These are phyloP conservation scores for Pteromalus puparum DNA, from an alignment of 1,140 invertebrate genomes.

Conservation along the genomic window DNA sequence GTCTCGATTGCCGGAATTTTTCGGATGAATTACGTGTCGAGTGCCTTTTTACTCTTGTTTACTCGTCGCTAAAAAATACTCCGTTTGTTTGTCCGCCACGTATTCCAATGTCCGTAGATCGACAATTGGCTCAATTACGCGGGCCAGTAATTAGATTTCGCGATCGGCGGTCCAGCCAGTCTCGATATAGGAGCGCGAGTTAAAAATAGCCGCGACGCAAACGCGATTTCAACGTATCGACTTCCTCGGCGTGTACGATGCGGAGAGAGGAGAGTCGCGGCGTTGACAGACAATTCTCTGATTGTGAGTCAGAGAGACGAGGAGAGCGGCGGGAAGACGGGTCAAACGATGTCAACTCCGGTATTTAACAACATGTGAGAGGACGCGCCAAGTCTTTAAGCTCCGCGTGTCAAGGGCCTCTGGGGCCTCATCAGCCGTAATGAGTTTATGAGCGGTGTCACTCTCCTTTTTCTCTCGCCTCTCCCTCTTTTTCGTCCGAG, in stretches of 20 bases:
- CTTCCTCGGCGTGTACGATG: not conserved
- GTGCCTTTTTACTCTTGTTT: not conserved
- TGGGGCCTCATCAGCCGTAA: slow-evolving; percentile 57
- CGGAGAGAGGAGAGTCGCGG: not conserved
- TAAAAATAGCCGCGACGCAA: slow-evolving; percentile 47
- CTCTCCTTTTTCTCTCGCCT: not conserved
- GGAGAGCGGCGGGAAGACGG: slow-evolving; percentile 64
- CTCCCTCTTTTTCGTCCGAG: not conserved
- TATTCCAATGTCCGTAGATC: too few species aligned
- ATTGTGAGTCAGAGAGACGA: slow-evolving; percentile 55
- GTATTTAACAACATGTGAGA: slow-evolving; percentile 69
- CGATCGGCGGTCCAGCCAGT: not conserved
- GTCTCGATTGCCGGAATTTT: slow-evolving; percentile 23
- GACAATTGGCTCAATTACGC: not conserved
- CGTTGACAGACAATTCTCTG: slow-evolving; percentile 40
- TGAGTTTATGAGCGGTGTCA: slow-evolving; percentile 64
- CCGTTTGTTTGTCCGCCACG: too few species aligned
- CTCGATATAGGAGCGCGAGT: not conserved
- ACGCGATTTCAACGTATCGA: slow-evolving; percentile 40
- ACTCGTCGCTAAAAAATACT: too few species aligned
- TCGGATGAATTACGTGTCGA: not conserved
- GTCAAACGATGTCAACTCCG: slow-evolving; percentile 71
- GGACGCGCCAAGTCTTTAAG: slow-evolving; percentile 59
- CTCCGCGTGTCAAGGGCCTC: slow-evolving; percentile 64
- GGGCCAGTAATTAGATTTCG: not conserved